Conservation (phyloP, 1,140 invertebrate species). For the Aphidius ervi region DNA sequence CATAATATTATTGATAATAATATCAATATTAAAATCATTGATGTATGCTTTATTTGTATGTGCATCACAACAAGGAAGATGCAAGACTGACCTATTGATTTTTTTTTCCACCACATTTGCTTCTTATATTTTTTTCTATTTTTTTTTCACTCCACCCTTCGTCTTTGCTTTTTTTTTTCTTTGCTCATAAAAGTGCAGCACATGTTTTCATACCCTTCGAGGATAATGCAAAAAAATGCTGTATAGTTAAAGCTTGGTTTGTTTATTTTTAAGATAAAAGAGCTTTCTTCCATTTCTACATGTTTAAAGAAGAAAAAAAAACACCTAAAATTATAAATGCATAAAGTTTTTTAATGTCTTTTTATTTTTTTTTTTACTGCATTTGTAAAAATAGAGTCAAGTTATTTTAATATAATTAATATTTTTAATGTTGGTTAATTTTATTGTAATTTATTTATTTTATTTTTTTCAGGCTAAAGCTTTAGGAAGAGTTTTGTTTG, state of each 20-base stretch:
- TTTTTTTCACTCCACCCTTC: constrained; percentile 1
- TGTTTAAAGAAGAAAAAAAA: constrained; percentile 12
- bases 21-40: constrained; percentile 3
- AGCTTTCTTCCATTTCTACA: not conserved
- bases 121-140: not conserved
- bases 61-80: constrained; percentile 17
- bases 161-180: not conserved
- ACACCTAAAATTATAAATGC: not conserved
- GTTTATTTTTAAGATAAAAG: constrained; percentile 11
- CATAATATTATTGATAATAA: constrained; percentile 41
- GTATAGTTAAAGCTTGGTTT: not conserved
- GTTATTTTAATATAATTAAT: constrained; percentile 8
- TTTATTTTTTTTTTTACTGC: constrained; percentile 6
- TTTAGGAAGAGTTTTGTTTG: constrained; percentile 86
- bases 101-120: constrained; percentile 24
- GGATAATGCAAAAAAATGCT: constrained; percentile 3
- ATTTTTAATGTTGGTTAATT: constrained; percentile 44
- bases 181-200: constrained; percentile 5
- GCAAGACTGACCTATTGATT: constrained; percentile 40
- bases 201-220: constrained; percentile 9
- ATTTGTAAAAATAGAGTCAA: not conserved
- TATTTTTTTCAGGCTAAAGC: constrained; percentile 86
- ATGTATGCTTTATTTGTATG: constrained; percentile 19
- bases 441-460: constrained; percentile 19
- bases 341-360: not conserved